Conservation (phyloP, 2,797 vertebrate genomes). For the Danio albolineatus region DNA sequence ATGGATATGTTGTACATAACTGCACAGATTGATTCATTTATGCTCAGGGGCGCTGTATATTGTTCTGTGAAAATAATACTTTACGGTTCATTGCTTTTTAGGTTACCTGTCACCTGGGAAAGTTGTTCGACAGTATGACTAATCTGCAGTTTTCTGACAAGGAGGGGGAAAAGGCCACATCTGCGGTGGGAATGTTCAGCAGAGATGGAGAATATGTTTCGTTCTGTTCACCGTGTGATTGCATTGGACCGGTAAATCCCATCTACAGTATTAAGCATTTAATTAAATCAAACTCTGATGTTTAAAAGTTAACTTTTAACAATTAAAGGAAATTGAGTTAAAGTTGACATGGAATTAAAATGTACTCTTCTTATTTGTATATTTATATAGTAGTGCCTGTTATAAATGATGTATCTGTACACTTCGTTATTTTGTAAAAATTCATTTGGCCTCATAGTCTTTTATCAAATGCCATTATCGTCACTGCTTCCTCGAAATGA, state of each 20-base stretch:
- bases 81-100: constrained; percentile 64
- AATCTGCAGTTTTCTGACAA: constrained; percentile 79
- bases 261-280: not conserved
- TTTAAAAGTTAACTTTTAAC: not conserved
- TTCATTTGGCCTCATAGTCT: too few relatives aligned
- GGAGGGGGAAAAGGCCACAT: constrained; percentile 62
- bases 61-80: constrained; percentile 31
- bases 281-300: not conserved
- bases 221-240: constrained; percentile 74
- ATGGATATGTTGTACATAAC: constrained; percentile 35
- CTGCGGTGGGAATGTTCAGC: constrained; percentile 82
- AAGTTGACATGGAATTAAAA: too few relatives aligned
- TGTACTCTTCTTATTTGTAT: too few relatives aligned
- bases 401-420: too few relatives aligned
- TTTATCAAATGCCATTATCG: too few relatives aligned
- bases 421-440: too few relatives aligned
- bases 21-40: constrained; percentile 6
- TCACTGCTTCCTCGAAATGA: too few relatives aligned
- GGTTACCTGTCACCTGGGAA: constrained; percentile 81
- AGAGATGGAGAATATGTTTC: constrained; percentile 82
- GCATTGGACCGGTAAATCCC: constrained; percentile 77
- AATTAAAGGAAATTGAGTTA: not conserved
- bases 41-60: constrained; percentile 24
- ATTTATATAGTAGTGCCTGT: too few relatives aligned
- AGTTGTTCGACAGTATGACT: constrained; percentile 82